Percentiles rank a stretch among this genome's conserved stretches.
These are phyloP conservation scores for Cyphotilapia sp. DNA, from an alignment of 2,113 vertebrate species.

Conservation along the genomic window DNA sequence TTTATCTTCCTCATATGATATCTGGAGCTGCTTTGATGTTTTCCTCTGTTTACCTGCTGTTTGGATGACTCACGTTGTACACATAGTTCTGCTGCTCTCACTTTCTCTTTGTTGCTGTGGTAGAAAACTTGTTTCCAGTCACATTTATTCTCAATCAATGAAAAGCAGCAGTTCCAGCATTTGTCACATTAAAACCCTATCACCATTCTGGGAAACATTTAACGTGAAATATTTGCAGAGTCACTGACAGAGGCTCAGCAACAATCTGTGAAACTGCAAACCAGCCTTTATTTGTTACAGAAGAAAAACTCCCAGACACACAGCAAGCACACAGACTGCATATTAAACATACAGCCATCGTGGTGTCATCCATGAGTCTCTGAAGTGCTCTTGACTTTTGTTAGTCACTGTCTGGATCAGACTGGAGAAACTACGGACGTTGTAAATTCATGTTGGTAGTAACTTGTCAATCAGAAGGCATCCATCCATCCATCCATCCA, in stretches of 20 bases:
- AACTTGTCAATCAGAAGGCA: neutral
- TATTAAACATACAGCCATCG: neutral
- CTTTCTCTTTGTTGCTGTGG: neutral
- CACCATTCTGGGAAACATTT: neutral
- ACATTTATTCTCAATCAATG: neutral
- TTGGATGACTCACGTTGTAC: neutral
- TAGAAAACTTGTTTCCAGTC: neutral
- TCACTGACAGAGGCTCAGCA: neutral
- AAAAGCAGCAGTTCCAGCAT: neutral
- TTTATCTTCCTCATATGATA: neutral
- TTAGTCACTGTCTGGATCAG: neutral
- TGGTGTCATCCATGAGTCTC: neutral
- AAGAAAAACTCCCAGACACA: neutral
- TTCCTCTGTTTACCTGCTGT: neutral
- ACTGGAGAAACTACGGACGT: neutral
- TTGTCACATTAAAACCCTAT: neutral
- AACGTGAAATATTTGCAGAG: neutral
- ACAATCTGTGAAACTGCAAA: neutral
- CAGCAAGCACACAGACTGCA: neutral
- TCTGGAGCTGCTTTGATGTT: rapidly evolving
- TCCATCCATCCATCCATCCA: rapidly evolving
- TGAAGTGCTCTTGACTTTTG: neutral
- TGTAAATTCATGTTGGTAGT: neutral
- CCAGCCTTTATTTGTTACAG: neutral
- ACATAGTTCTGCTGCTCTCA: neutral